phyloP scores from a whole-genome alignment of 2,888 invertebrate genomes.

The Maniola hyperantus region DNA sequence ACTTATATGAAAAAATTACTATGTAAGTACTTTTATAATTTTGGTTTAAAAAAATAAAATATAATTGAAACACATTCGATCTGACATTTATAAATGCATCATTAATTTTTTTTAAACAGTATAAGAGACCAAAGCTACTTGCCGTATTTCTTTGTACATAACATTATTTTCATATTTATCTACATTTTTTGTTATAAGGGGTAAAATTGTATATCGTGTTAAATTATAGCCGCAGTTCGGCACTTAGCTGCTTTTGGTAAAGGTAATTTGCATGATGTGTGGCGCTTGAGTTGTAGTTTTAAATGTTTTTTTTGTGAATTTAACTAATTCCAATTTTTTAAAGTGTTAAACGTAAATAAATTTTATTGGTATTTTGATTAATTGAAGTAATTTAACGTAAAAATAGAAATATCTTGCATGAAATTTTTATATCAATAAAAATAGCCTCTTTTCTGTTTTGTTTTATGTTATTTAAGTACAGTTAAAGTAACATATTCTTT shows the following conservation, averaged over 20 bases:
- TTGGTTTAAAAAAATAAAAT: not conserved
- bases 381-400: slow-evolving; percentile 30
- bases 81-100: not conserved
- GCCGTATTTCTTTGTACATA: slow-evolving; percentile 42
- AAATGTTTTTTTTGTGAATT: slow-evolving; percentile 9
- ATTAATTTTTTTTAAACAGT: not conserved
- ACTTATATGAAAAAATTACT: no score
- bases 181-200: slow-evolving; percentile 43
- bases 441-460: slow-evolving; percentile 63
- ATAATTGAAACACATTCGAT: not conserved
- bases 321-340: slow-evolving; percentile 2
- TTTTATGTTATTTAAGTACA: not conserved
- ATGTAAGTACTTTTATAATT: not conserved
- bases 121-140: slow-evolving; percentile 52
- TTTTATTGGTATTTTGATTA: slow-evolving; percentile 6
- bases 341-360: not conserved
- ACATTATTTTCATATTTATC: slow-evolving; percentile 50
- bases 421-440: slow-evolving; percentile 42
- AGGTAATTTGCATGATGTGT: slow-evolving; percentile 77
- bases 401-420: slow-evolving; percentile 50
- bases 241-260: slow-evolving; percentile 73
- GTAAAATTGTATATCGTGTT: slow-evolving; percentile 55
- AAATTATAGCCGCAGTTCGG: slow-evolving; percentile 65
- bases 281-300: slow-evolving; percentile 53
- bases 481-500: not conserved